Conservation (phyloP, 2,113 vertebrate genomes). For the Odontophorus gujanensis region DNA sequence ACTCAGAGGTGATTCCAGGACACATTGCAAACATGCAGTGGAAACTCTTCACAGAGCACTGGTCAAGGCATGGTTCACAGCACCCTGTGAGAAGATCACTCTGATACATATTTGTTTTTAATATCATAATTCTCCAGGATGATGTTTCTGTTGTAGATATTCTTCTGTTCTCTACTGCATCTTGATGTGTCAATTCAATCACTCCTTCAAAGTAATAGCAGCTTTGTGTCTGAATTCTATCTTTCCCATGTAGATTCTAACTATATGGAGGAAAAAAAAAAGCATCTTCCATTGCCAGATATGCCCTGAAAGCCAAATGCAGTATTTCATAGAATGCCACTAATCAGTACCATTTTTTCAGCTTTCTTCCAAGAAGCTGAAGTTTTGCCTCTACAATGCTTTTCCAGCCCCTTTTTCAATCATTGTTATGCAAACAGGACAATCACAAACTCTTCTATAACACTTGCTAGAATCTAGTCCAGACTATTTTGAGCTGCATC, state of each 20-base stretch:
- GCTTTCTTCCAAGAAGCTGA: neutral
- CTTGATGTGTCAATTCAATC: neutral
- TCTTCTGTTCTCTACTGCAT: neutral
- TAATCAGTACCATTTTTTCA: neutral
- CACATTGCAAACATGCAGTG: neutral
- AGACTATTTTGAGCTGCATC: neutral
- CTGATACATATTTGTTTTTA: neutral
- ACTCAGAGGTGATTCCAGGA: neutral
- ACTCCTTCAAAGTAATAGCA: neutral
- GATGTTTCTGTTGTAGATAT: neutral
- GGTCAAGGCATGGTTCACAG: fast-evolving
- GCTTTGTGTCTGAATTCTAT: neutral
- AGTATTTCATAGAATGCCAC: neutral
- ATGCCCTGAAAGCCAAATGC: neutral
- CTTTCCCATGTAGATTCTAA: neutral
- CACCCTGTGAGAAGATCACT: neutral
- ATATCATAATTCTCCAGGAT: neutral
- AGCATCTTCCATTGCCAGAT: neutral
- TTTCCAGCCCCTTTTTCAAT: neutral
- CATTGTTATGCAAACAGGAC: neutral
- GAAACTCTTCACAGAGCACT: neutral
- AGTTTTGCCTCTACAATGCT: neutral
- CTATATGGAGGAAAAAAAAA: neutral
- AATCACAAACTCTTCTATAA: neutral
- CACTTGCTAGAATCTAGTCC: neutral